These are phyloP conservation scores for Leuciscus idus DNA, from an alignment of 2,113 vertebrate genomes.

Conservation along the genomic window DNA sequence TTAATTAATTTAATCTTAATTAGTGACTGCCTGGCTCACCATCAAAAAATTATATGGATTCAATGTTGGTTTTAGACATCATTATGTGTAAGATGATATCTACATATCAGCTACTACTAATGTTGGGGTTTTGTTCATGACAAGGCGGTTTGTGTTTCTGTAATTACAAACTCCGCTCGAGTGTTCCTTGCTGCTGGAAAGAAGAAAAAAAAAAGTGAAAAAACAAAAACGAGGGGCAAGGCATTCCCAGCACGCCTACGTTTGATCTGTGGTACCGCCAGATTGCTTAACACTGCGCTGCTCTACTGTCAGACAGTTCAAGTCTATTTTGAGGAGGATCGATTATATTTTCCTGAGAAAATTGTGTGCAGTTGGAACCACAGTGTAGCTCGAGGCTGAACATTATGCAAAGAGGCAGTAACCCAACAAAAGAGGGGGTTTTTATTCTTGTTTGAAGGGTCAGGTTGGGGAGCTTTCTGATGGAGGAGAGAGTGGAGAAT, in stretches of 20 bases:
- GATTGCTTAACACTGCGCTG: constrained; percentile 46
- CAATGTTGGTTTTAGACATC: constrained; percentile 46
- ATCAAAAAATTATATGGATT: constrained; percentile 31
- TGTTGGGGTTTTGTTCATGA: constrained; percentile 59
- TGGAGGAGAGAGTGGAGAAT: constrained; percentile 71
- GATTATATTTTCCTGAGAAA: constrained; percentile 63
- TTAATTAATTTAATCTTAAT: constrained; percentile 51
- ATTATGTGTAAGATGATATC: constrained; percentile 54
- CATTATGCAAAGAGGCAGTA: constrained; percentile 67
- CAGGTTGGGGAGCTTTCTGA: constrained; percentile 68
- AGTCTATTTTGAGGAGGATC: constrained; percentile 51
- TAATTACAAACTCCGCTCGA: constrained; percentile 53
- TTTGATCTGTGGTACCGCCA: constrained; percentile 43
- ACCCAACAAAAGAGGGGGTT: constrained; percentile 55
- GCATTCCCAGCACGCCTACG: constrained; percentile 43
- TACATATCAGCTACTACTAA: constrained; percentile 54
- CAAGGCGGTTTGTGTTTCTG: constrained; percentile 59
- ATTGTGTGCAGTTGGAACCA: constrained; percentile 52
- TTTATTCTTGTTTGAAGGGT: constrained; percentile 62
- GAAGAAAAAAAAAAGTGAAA: background rate
- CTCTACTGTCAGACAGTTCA: constrained; percentile 53
- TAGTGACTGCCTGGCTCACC: constrained; percentile 21
- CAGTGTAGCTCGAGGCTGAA: constrained; percentile 54
- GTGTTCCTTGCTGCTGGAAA: constrained; percentile 49
- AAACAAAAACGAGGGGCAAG: constrained; percentile 26